Percentiles rank a stretch among this genome's conserved stretches.
Conservation (phyloP, 2,797 vertebrate genomes). For the Anabacerthia variegaticeps region DNA sequence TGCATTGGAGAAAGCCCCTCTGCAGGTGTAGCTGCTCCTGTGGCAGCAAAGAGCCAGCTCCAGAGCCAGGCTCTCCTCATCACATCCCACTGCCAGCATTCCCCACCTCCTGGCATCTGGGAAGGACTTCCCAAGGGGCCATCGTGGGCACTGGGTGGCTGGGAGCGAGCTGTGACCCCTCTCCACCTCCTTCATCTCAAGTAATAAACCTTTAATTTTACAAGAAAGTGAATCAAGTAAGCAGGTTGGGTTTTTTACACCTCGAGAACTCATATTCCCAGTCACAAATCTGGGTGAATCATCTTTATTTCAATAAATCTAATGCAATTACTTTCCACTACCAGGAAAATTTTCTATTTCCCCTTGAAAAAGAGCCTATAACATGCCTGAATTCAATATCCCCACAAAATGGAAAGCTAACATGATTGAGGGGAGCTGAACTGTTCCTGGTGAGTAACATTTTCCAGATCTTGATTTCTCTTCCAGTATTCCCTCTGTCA, state of each 20-base stretch:
- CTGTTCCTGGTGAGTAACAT: constrained; percentile 37
- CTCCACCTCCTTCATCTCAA: background rate
- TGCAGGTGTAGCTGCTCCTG: background rate
- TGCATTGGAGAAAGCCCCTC: background rate
- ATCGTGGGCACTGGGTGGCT: background rate
- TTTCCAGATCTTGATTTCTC: constrained; percentile 41
- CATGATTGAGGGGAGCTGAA: constrained; percentile 28
- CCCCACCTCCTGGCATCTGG: background rate
- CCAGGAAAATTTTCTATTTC: background rate
- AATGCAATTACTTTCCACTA: background rate
- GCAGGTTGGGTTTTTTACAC: background rate
- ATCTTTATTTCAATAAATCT: constrained; percentile 50
- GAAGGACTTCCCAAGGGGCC: background rate
- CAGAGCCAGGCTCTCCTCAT: background rate
- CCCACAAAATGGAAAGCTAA: constrained; percentile 17
- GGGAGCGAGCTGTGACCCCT: background rate
- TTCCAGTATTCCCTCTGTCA: constrained; percentile 52
- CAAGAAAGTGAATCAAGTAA: constrained; percentile 2
- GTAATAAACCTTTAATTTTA: constrained; percentile 9
- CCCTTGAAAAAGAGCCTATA: background rate
- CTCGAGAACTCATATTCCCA: constrained; percentile 1
- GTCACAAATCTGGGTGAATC: constrained; percentile 36
- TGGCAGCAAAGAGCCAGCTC: background rate
- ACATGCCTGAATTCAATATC: background rate
- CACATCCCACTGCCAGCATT: background rate